A percentile compares a stretch with the other conserved stretches of the same genome.
These are phyloP conservation scores for Lasiurus borealis DNA, from an alignment of 2,113 vertebrate species.

Conservation along the genomic window DNA sequence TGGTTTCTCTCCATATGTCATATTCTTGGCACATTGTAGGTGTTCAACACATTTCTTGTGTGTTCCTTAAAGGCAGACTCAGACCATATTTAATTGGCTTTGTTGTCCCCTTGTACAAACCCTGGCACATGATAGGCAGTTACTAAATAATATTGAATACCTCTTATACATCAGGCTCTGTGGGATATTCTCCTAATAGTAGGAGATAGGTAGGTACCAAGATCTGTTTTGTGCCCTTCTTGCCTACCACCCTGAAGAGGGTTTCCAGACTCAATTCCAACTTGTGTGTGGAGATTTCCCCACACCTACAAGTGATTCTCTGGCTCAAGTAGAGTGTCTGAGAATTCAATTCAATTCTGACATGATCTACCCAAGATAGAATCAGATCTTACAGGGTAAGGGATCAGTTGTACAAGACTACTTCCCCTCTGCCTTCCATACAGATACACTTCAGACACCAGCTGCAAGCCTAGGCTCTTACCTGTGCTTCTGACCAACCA, in stretches of 20 bases:
- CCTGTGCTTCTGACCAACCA: not conserved
- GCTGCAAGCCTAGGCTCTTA: not conserved
- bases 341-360: not conserved
- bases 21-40: constrained; percentile 1
- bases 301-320: not conserved
- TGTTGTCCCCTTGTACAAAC: not conserved
- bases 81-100: not conserved
- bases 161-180: not conserved
- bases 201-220: not conserved
- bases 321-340: not conserved
- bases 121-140: not conserved
- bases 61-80: not conserved
- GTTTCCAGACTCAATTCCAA: not conserved
- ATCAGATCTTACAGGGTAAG: not conserved
- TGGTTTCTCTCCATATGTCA: not conserved
- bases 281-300: not conserved
- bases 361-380: not conserved
- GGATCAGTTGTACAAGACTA: not conserved
- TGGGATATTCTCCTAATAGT: not conserved
- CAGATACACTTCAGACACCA: not conserved
- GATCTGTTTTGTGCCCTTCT: constrained; percentile 4
- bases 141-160: not conserved
- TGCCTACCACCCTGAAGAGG: not conserved
- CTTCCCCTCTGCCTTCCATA: no score
- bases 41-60: not conserved